Evolutionary conservation across 2,113 vertebrate genomes (phyloP), one percentile per base, ranked within the genome.

Genomic region (Hippolais icterina): DNA sequence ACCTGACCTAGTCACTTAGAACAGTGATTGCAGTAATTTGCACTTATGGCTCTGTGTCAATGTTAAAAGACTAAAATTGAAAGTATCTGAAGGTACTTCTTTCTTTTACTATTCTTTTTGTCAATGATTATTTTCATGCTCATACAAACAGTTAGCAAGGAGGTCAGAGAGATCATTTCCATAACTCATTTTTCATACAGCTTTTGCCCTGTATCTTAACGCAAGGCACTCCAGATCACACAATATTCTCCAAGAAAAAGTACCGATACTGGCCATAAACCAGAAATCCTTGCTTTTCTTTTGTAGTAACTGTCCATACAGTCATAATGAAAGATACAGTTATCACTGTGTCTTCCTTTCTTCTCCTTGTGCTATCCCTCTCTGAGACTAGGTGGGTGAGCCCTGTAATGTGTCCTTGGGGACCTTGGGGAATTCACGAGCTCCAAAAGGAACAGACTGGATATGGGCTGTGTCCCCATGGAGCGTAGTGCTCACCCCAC

Each of bases 11-110:
- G 80, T 71, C 60, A 64, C 47, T 90, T 78, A 63, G 47, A 90
- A 61, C 25, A 83, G 39, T 78, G 64, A 92, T 74, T 83, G 65
- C 56, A 89, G 72, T 92, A 94, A 96, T 87, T 87, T 91, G 85
- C 35, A 68, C 56, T 90, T 94, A 89, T 8, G 33, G 74, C 60
- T 94, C 83, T 44, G 16, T 59, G 44, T 60, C 83, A 91, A 0
- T 35, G 52, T 75, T 86, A 78, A 84, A 91, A 94, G 64, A 74
- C 47, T 66, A 44, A 83, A 90, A 83, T 53, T 21, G 44, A 60
- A 94, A 83, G 50, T 77, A 83, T 92, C 70, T 39, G 37, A 39
- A 39, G 42, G 50, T 89, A 39, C 25, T 92, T 89, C 64, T 70
- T 23, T 47, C 54, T 70, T 81, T 63, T 87, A 49, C 12, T 71